Evolutionary conservation across 2,888 invertebrate species (phyloP), one percentile per base, ranked within the genome.

Genomic region (Litoditis marina): DNA sequence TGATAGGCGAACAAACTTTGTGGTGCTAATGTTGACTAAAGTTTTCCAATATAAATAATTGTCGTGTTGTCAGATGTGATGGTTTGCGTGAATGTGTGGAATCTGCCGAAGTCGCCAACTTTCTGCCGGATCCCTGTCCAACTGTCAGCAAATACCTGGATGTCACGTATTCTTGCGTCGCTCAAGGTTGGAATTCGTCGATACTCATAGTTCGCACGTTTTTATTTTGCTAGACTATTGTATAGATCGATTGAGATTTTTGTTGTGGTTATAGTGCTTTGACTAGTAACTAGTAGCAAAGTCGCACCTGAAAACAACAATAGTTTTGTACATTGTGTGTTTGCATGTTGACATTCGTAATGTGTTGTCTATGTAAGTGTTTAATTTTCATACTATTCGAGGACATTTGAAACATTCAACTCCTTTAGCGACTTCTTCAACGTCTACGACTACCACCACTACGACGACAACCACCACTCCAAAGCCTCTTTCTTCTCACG

Each of bases 121-220:
- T 60, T 53, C 28, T 30, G 6, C 5, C 44, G 4, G 92, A 92
- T 85, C 92, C 92, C 31, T 92, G 92, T 85, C 90, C 90, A 49
- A 92, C 90, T 80, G 92, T 92, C 31, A 88, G 91, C 81, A 92
- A 92, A 85, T 92, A 92, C 85, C 87, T 92, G 67, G 92, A 92
- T 86, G 92, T 92, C 46, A 92, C 92, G 85, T 92, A 92, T 85
- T 91, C 91, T 83, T 92, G 92, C 49, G 57, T 60, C 22, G n/a
- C n/a, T n/a, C n/a, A n/a, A n/a, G n/a, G n/a, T n/a, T n/a, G n/a
- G n/a, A n/a, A n/a, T n/a, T n/a, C n/a, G n/a, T n/a, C n/a, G n/a
- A n/a, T n/a, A n/a, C n/a, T n/a, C n/a, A n/a, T n/a, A n/a, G n/a
- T n/a, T n/a, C n/a, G n/a, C n/a, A n/a, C 16, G n/a, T n/a, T n/a